A percentile compares a stretch with the other conserved stretches of the same genome.
phyloP scores from a whole-genome alignment of 2,113 vertebrate species.

The Alectura lathami region DNA sequence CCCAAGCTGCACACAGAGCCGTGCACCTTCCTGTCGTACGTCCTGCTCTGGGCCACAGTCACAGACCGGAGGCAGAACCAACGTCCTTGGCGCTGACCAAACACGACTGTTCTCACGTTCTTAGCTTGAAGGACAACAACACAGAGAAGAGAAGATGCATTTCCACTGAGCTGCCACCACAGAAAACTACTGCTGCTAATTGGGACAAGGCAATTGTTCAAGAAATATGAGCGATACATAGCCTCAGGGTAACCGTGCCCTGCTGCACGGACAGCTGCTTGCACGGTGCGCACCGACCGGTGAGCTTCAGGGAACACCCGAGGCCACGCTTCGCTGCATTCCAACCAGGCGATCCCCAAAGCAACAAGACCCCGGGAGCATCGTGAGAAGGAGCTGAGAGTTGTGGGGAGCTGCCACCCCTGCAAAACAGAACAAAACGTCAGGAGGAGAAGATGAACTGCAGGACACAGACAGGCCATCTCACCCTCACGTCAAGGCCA shows the following conservation, averaged over 20 bases:
- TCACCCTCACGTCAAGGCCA: too few relatives aligned
- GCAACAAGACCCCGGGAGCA: not conserved
- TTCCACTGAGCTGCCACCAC: not conserved
- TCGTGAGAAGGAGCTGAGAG: not conserved
- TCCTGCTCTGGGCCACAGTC: not conserved
- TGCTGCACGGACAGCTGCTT: fast-evolving
- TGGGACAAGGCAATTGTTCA: too few relatives aligned
- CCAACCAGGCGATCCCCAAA: not conserved
- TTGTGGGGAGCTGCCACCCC: not conserved
- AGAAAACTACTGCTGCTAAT: not conserved
- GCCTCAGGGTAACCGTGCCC: fast-evolving
- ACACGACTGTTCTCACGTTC: fast-evolving
- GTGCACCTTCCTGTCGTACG: not conserved
- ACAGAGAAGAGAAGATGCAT: not conserved
- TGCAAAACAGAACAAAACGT: not conserved
- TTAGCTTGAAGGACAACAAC: too few relatives aligned
- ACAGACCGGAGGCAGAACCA: not conserved
- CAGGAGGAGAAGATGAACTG: not conserved
- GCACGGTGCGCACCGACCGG: fast-evolving
- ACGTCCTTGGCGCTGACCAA: not conserved
- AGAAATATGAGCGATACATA: fast-evolving
- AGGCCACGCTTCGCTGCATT: fast-evolving
- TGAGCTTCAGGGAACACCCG: fast-evolving
- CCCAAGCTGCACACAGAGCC: too few relatives aligned
- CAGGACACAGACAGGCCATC: not conserved